These are phyloP conservation scores for Helicoverpa zea DNA, from an alignment of 1,140 invertebrate species.

Conservation along the genomic window DNA sequence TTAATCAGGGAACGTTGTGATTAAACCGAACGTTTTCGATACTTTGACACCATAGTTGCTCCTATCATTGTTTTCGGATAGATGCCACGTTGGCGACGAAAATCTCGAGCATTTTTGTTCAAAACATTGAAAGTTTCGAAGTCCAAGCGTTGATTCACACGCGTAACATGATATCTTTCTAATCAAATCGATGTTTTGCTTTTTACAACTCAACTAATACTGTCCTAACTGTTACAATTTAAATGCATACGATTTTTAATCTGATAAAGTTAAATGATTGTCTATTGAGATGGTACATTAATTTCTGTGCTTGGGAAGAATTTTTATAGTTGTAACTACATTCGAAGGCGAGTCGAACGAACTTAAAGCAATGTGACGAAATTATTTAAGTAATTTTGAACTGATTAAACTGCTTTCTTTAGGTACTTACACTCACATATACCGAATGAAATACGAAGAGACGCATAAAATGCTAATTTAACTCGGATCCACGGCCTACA, in stretches of 20 bases:
- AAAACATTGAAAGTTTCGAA: neutral
- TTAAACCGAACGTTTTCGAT: constrained; percentile 67
- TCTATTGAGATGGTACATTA: constrained; percentile 41
- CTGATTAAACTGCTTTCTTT: constrained; percentile 51
- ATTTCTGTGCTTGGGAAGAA: constrained; percentile 45
- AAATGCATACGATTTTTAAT: constrained; percentile 34
- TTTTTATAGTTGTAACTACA: constrained; percentile 46
- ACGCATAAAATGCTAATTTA: constrained; percentile 59
- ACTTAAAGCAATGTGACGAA: constrained; percentile 43
- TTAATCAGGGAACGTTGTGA: constrained; percentile 83
- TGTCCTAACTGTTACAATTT: constrained; percentile 41
- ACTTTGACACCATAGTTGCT: constrained; percentile 26
- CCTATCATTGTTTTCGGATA: constrained; percentile 11
- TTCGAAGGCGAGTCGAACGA: constrained; percentile 44
- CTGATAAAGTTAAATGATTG: constrained; percentile 38
- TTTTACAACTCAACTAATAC: constrained; percentile 31
- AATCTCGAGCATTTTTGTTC: neutral
- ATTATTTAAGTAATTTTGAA: constrained; percentile 47
- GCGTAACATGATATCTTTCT: neutral
- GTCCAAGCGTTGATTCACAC: constrained; percentile 1
- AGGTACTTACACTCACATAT: constrained; percentile 46
- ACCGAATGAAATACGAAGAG: constrained; percentile 46
- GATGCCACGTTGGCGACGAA: neutral
- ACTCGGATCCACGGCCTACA: constrained; percentile 47
- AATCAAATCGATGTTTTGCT: constrained; percentile 18